Conservation (phyloP, 2,797 vertebrate species). For the Parambassis ranga region DNA sequence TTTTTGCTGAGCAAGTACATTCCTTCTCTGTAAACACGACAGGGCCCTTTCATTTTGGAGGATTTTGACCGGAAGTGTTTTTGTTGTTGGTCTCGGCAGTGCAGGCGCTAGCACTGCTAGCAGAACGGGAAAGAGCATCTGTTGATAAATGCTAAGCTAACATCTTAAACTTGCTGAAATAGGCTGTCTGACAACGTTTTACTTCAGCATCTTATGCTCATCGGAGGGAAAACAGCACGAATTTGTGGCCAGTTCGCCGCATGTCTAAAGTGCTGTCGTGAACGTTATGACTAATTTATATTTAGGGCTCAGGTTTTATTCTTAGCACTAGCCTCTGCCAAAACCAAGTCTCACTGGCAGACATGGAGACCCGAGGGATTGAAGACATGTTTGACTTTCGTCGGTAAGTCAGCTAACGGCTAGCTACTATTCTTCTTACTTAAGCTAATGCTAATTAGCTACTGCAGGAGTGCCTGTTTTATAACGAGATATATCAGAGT, state of each 20-base stretch:
- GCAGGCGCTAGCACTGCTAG: slow-evolving; percentile 3
- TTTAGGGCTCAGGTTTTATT: slow-evolving; percentile 38
- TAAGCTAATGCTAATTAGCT: background rate
- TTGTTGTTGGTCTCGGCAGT: background rate
- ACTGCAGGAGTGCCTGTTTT: too few species aligned
- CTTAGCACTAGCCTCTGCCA: slow-evolving; percentile 56
- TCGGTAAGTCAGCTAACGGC: slow-evolving; percentile 74
- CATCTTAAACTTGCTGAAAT: background rate
- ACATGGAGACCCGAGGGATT: slow-evolving; percentile 81
- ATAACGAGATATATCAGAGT: background rate
- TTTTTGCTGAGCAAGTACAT: too few species aligned
- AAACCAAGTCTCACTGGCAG: slow-evolving; percentile 38
- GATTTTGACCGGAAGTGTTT: slow-evolving; percentile 16
- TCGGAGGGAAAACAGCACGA: background rate
- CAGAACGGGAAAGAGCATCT: background rate
- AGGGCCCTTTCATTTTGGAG: slow-evolving; percentile 19
- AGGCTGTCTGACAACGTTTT: background rate
- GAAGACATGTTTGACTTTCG: slow-evolving; percentile 86
- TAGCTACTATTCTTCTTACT: background rate
- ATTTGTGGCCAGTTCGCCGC: background rate
- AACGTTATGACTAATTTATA: slow-evolving; percentile 66
- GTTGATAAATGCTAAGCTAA: slow-evolving; percentile 32
- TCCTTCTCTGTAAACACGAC: too few species aligned
- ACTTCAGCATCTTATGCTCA: background rate
- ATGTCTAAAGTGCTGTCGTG: slow-evolving; percentile 11